Percentiles rank a stretch among this genome's conserved stretches.
Conservation (phyloP, 2,797 vertebrate genomes). For the Ptychadena robeensis region DNA sequence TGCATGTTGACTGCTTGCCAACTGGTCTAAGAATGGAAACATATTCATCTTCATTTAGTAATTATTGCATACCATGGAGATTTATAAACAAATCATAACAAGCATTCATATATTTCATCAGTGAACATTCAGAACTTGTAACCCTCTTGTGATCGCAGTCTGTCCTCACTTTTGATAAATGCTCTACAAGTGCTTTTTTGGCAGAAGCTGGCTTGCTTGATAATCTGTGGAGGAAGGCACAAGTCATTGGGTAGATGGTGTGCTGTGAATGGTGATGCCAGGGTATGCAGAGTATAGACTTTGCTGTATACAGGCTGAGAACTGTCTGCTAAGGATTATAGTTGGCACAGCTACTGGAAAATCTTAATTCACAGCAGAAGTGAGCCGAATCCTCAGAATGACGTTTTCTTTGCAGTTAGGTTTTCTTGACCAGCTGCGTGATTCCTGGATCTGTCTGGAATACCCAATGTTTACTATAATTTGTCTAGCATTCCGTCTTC, state of each 20-base stretch:
- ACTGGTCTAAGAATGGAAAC: too few relatives aligned
- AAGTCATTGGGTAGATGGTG: not conserved
- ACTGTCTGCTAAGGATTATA: constrained; percentile 35
- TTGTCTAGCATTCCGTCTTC: not conserved
- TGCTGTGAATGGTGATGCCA: constrained; percentile 17
- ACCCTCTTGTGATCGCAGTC: too few relatives aligned
- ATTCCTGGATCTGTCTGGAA: not conserved
- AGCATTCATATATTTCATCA: too few relatives aligned
- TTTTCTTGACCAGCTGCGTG: not conserved
- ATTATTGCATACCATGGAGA: too few relatives aligned
- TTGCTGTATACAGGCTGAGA: constrained; percentile 14
- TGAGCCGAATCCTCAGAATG: constrained; percentile 17
- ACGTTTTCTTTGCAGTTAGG: not conserved
- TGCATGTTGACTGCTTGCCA: too few relatives aligned
- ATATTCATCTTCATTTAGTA: too few relatives aligned
- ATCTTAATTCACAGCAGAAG: constrained; percentile 41
- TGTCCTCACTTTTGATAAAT: too few relatives aligned
- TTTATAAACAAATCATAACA: too few relatives aligned
- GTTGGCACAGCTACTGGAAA: constrained; percentile 55
- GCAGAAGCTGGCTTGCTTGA: not conserved
- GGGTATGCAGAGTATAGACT: constrained; percentile 26
- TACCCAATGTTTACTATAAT: not conserved
- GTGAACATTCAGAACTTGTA: too few relatives aligned
- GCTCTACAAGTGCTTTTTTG: not conserved
- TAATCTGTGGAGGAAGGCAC: not conserved